Percentiles rank a stretch among this genome's conserved stretches.
Conservation (phyloP, 1,140 invertebrate species). For the Drosophila lini region DNA sequence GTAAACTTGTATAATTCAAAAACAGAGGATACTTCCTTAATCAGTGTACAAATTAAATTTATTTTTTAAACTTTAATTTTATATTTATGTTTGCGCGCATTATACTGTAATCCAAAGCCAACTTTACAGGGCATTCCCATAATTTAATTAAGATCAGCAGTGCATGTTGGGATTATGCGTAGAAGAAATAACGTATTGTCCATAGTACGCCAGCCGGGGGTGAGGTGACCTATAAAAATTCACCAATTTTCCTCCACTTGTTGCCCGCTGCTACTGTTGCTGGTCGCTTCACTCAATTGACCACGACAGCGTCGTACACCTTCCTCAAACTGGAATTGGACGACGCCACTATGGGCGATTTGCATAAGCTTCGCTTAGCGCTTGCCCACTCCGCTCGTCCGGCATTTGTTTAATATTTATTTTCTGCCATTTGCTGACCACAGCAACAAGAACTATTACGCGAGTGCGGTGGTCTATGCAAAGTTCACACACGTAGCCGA, state of each 20-base stretch:
- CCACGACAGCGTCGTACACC: constrained; percentile 47
- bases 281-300: constrained; percentile 25
- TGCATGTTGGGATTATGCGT: not conserved
- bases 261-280: not conserved
- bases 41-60: not conserved
- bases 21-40: not conserved
- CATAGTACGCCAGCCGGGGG: not conserved
- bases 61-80: not conserved
- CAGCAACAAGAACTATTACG: constrained; percentile 76
- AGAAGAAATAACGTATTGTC: constrained; percentile 1
- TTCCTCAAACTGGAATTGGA: constrained; percentile 33
- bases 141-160: not conserved
- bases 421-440: constrained; percentile 78
- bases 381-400: constrained; percentile 8
- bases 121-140: not conserved
- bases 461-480: constrained; percentile 39
- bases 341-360: constrained; percentile 29
- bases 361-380: constrained; percentile 42
- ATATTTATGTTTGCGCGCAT: too few species aligned
- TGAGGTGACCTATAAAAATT: constrained; percentile 33
- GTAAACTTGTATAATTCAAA: not conserved
- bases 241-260: constrained; percentile 19
- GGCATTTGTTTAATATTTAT: constrained; percentile 76
- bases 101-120: not conserved
- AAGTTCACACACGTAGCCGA: constrained; percentile 43